phyloP scores from a whole-genome alignment of 2,113 vertebrate species.

The Dermatemys mawii region DNA sequence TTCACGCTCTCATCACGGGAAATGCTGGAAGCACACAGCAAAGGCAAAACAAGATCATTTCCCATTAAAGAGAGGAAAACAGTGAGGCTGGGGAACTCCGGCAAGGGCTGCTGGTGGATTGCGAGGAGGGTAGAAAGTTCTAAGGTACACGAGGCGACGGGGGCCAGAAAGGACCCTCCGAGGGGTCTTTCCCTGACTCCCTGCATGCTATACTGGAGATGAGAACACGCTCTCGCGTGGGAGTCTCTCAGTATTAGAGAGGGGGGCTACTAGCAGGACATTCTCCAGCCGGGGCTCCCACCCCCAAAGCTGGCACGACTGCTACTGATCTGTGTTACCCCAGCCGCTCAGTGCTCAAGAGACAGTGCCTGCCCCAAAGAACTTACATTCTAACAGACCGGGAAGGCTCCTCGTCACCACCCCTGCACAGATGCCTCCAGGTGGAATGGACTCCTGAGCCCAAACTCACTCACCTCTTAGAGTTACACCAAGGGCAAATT shows the following conservation, averaged over 20 bases:
- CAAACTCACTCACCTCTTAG: neutral
- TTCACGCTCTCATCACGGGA: neutral
- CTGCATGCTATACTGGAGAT: neutral
- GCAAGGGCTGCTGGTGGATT: neutral
- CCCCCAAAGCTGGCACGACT: neutral
- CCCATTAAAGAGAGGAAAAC: neutral
- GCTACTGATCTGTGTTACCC: neutral
- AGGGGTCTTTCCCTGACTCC: neutral
- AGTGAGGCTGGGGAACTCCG: neutral
- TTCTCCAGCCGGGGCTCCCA: neutral
- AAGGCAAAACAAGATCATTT: neutral
- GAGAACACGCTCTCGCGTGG: neutral
- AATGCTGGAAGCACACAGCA: neutral
- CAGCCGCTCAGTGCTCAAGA: rapidly evolving
- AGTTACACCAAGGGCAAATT: neutral
- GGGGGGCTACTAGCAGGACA: neutral
- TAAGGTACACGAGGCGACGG: neutral
- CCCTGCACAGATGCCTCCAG: neutral
- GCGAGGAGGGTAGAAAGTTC: neutral
- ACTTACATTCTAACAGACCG: neutral
- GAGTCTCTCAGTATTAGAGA: neutral
- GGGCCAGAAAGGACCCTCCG: neutral
- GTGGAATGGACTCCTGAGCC: neutral
- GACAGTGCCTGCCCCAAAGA: neutral
- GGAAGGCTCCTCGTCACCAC: neutral